Percentiles rank a stretch among this genome's conserved stretches.
These are phyloP conservation scores for Blastobasis adustella DNA, from an alignment of 2,888 invertebrate species.

Conservation along the genomic window DNA sequence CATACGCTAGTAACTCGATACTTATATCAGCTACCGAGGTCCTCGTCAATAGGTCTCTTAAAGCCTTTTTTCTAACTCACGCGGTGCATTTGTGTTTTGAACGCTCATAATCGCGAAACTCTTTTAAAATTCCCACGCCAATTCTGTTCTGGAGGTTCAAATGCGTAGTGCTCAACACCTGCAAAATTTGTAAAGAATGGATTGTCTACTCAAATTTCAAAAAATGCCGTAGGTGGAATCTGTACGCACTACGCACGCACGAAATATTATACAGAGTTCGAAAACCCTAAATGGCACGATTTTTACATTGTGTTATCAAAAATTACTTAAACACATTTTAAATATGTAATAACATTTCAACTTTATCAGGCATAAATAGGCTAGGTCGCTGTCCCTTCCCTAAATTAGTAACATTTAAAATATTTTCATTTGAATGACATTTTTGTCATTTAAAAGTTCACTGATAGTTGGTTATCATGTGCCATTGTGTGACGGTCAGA, in stretches of 20 bases:
- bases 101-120: slow-evolving; percentile 33
- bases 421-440: too few relatives aligned
- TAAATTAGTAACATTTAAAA: too few relatives aligned
- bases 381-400: too few relatives aligned
- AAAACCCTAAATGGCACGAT: slow-evolving; percentile 26
- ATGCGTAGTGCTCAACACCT: slow-evolving; percentile 27
- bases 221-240: background rate
- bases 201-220: slow-evolving; percentile 32
- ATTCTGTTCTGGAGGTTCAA: slow-evolving; percentile 19
- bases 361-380: too few relatives aligned
- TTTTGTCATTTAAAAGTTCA: too few relatives aligned
- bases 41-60: background rate
- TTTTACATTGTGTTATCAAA: slow-evolving; percentile 46
- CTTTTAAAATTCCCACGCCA: slow-evolving; percentile 36
- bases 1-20: slow-evolving; percentile 46
- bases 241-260: too few relatives aligned
- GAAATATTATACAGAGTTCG: slow-evolving; percentile 6
- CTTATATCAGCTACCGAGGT: slow-evolving; percentile 30
- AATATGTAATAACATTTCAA: slow-evolving; percentile 13
- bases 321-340: slow-evolving; percentile 47
- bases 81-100: background rate
- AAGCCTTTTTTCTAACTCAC: too few relatives aligned
- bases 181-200: slow-evolving; percentile 25
- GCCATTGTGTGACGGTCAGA: too few relatives aligned
- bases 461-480: too few relatives aligned